Evolutionary conservation across 2,888 invertebrate species (phyloP).

Genomic region (Oligia strigilis): DNA sequence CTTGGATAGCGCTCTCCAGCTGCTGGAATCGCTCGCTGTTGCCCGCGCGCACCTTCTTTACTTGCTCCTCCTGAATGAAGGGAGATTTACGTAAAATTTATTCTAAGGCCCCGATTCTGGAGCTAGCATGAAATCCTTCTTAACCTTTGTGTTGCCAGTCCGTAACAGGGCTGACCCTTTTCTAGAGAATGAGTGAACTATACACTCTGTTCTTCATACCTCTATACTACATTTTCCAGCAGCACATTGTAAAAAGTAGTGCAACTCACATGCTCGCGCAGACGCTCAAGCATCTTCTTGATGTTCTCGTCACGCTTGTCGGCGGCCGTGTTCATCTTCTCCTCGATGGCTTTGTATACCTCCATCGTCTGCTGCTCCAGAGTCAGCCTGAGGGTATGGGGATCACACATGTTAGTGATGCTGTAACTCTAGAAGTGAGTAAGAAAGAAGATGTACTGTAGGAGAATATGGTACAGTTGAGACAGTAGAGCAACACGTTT

Average conservation of each 20-base stretch:
- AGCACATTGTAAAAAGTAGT: background rate
- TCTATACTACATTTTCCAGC: background rate
- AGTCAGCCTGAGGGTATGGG: conserved; percentile 89
- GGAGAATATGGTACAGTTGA: background rate
- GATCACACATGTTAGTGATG: background rate
- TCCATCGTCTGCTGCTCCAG: conserved; percentile 96
- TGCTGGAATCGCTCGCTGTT: conserved; percentile 93
- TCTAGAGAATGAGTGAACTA: background rate
- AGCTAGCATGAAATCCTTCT: background rate
- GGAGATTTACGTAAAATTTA: background rate
- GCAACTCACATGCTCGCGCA: conserved; percentile 95
- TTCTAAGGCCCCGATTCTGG: background rate
- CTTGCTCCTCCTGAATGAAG: conserved; percentile 93
- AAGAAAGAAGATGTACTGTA: background rate
- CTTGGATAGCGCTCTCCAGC: conserved; percentile 93
- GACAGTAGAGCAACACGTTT: background rate
- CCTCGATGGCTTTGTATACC: conserved; percentile 96
- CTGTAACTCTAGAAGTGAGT: background rate
- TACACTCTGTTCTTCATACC: background rate
- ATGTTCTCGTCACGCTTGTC: conserved; percentile 97
- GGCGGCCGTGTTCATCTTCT: conserved; percentile 96
- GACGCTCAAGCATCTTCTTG: conserved; percentile 96
- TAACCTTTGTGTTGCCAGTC: too few relatives aligned
- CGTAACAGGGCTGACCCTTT: too few relatives aligned
- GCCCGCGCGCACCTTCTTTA: conserved; percentile 92